phyloP scores from a whole-genome alignment of 1,140 invertebrate genomes.

The Leucophenga varia region DNA sequence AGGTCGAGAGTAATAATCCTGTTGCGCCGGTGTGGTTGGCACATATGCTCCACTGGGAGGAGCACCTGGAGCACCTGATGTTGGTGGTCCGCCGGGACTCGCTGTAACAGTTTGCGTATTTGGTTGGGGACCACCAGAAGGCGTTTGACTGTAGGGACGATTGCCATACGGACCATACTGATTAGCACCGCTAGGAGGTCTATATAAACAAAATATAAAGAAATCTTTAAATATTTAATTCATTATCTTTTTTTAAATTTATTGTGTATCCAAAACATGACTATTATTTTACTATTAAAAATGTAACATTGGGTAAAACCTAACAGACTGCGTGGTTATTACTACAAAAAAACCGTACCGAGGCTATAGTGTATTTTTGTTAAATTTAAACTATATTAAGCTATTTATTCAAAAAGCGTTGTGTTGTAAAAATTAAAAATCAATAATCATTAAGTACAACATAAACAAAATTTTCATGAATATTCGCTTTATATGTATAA shows the following conservation, averaged over 20 bases:
- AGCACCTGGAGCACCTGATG: conserved; percentile 38
- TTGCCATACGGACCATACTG: conserved; percentile 50
- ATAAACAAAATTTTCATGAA: no score
- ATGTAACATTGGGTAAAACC: no score
- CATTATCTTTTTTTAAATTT: not conserved
- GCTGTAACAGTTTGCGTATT: conserved; percentile 32
- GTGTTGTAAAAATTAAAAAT: no score
- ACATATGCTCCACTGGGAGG: conserved; percentile 58
- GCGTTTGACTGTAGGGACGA: conserved; percentile 48
- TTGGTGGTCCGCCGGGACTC: conserved; percentile 34
- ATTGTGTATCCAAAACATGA: not conserved
- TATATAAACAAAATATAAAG: conserved; percentile 10
- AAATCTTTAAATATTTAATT: not conserved
- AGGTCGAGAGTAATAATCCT: conserved; percentile 66
- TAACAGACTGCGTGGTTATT: no score
- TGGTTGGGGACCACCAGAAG: conserved; percentile 42
- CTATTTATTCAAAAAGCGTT: no score
- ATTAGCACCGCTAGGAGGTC: conserved; percentile 47
- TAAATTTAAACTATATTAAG: no score
- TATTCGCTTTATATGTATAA: no score
- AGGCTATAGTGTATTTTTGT: no score
- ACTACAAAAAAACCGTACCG: no score
- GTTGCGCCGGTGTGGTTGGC: conserved; percentile 62
- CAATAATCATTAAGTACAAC: no score
- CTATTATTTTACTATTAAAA: no score